Percentiles rank a stretch among this genome's conserved stretches.
Conservation (phyloP, 2,888 invertebrate genomes). For the Entomobrya multifasciata region DNA sequence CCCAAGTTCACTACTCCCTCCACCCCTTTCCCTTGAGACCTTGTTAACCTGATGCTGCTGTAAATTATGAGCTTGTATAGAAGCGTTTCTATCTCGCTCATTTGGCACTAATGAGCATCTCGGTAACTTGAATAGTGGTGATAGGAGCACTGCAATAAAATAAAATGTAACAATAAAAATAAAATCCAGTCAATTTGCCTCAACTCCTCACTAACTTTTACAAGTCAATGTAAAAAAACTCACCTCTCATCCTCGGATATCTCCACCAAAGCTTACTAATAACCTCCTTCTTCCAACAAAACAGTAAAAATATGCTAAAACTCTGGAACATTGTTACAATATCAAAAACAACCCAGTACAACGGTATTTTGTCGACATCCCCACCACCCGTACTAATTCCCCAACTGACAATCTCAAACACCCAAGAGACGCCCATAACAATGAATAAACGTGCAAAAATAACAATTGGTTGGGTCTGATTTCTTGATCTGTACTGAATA, state of each 20-base stretch:
- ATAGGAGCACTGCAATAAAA: no score
- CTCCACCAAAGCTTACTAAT: conserved; percentile 56
- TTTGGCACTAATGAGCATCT: conserved; percentile 52
- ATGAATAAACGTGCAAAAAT: conserved; percentile 73
- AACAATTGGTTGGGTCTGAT: conserved; percentile 63
- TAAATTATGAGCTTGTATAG: not conserved
- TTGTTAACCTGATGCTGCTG: conserved; percentile 13
- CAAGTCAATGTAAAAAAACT: conserved; percentile 16
- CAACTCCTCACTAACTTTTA: no score
- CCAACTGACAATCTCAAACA: conserved; percentile 70
- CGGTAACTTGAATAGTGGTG: no score
- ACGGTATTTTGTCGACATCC: conserved; percentile 10
- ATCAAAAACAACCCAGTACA: conserved; percentile 73
- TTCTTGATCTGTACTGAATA: conserved; percentile 44
- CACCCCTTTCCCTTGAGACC: not conserved
- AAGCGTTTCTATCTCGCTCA: conserved; percentile 35
- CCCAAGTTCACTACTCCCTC: not conserved
- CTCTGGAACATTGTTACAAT: conserved; percentile 70
- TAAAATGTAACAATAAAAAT: no score
- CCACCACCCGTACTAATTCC: conserved; percentile 10
- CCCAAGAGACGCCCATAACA: conserved; percentile 75
- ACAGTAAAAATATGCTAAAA: conserved; percentile 71
- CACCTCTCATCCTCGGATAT: conserved; percentile 56
- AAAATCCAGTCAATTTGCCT: no score
- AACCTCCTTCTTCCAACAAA: conserved; percentile 68